A percentile compares a stretch with the other conserved stretches of the same genome.
These are phyloP conservation scores for Ramphastos sulfuratus DNA, from an alignment of 2,113 vertebrate genomes.

Conservation along the genomic window DNA sequence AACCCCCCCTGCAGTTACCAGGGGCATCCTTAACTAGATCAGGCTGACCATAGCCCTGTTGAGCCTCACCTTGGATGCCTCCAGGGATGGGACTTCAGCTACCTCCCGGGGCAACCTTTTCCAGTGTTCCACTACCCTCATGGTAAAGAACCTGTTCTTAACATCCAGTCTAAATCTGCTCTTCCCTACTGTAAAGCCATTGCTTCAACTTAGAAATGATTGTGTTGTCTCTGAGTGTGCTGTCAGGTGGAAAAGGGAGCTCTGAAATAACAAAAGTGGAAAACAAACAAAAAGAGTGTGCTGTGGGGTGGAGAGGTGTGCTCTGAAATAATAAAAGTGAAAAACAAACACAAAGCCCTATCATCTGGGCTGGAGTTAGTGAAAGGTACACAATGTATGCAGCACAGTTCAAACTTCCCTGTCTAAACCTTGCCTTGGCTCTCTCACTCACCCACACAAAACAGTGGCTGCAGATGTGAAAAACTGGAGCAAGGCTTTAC, in stretches of 20 bases:
- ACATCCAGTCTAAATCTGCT: too few species aligned
- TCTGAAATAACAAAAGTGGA: background rate
- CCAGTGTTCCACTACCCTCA: too few species aligned
- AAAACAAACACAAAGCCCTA: background rate
- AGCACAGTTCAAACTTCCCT: background rate
- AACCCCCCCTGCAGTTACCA: too few species aligned
- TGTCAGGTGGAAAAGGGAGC: background rate
- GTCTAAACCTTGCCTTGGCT: accelerated
- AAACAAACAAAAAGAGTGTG: background rate
- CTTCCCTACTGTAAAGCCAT: too few species aligned
- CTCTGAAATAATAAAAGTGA: background rate
- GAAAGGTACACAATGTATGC: background rate
- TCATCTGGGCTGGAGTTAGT: background rate
- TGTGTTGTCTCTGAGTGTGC: background rate
- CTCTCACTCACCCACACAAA: accelerated
- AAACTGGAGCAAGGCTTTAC: background rate
- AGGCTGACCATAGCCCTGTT: too few species aligned
- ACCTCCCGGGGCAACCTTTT: too few species aligned
- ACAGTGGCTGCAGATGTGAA: background rate
- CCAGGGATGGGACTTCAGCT: too few species aligned
- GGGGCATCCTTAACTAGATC: too few species aligned
- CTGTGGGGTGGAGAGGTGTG: background rate
- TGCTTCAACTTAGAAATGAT: background rate
- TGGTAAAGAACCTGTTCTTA: too few species aligned
- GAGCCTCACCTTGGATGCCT: too few species aligned